Conservation (phyloP, 2,888 invertebrate genomes). For the Eurytoma californica region DNA sequence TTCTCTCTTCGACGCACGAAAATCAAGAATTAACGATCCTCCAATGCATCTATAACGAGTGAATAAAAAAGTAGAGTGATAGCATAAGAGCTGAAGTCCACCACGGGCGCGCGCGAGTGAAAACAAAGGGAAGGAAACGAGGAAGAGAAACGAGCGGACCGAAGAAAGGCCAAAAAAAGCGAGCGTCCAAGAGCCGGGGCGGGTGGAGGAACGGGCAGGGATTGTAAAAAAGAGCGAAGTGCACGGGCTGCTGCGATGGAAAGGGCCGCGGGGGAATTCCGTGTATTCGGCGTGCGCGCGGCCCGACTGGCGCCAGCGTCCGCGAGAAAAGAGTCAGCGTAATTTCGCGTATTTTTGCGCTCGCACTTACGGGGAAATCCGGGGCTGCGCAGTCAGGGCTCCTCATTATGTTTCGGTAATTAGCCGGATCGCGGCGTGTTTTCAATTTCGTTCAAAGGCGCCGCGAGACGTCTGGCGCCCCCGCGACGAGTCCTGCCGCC, state of each 20-base stretch:
- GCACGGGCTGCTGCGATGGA: neutral
- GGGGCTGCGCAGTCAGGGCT: slow-evolving; percentile 60
- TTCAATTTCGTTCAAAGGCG: slow-evolving; percentile 70
- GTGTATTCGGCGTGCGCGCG: neutral
- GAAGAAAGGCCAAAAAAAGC: slow-evolving; percentile 8
- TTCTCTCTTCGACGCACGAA: too few relatives aligned
- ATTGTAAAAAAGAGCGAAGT: neutral
- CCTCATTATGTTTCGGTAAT: slow-evolving; percentile 74
- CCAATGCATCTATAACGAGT: too few relatives aligned
- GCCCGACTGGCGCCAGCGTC: neutral
- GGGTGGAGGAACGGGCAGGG: too few relatives aligned
- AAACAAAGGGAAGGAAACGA: slow-evolving; percentile 5
- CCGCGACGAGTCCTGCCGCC: neutral
- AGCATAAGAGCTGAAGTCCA: too few relatives aligned
- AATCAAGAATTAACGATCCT: too few relatives aligned
- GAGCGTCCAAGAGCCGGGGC: too few relatives aligned
- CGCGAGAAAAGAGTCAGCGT: neutral
- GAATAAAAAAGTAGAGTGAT: too few relatives aligned
- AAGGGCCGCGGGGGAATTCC: slow-evolving; percentile 23
- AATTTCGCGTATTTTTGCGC: slow-evolving; percentile 65
- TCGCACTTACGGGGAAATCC: slow-evolving; percentile 59
- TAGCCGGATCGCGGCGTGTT: slow-evolving; percentile 73
- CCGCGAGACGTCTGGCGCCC: slow-evolving; percentile 38
- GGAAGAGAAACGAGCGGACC: too few relatives aligned
- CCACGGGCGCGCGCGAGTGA: neutral